Percentiles rank a stretch among this genome's conserved stretches.
Conservation (phyloP, 2,113 vertebrate species). For the Tamias sibiricus region DNA sequence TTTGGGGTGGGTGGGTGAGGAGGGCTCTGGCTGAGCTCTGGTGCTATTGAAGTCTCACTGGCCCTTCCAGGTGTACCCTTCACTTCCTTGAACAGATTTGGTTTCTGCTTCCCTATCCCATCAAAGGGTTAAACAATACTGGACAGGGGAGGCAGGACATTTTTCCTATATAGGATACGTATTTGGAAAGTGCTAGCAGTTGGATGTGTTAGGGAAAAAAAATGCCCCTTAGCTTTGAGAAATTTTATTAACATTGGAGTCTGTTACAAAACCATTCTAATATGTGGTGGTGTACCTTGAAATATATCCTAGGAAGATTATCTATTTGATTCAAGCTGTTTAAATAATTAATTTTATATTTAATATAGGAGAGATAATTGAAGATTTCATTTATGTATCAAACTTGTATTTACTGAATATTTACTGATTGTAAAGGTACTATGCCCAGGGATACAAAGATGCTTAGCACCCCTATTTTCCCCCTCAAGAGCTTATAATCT, state of each 20-base stretch:
- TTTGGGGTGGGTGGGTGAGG: too few species aligned
- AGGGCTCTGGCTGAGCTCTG: background rate
- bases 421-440: background rate
- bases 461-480: background rate
- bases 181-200: background rate
- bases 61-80: background rate
- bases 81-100: background rate
- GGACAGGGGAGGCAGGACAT: background rate
- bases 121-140: background rate
- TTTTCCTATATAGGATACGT: background rate
- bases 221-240: background rate
- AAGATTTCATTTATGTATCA: background rate
- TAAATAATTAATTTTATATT: conserved; percentile 35
- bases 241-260: conserved; percentile 11
- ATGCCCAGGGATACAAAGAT: background rate
- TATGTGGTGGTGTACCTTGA: background rate
- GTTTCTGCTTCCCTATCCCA: background rate
- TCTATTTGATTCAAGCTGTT: background rate
- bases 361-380: background rate
- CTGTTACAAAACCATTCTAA: background rate
- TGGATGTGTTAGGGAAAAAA: background rate
- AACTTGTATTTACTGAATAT: background rate
- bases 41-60: background rate
- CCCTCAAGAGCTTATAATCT: background rate
- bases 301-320: background rate